These are phyloP conservation scores for Beris chalybata DNA, from an alignment of 2,888 invertebrate species.

Conservation along the genomic window DNA sequence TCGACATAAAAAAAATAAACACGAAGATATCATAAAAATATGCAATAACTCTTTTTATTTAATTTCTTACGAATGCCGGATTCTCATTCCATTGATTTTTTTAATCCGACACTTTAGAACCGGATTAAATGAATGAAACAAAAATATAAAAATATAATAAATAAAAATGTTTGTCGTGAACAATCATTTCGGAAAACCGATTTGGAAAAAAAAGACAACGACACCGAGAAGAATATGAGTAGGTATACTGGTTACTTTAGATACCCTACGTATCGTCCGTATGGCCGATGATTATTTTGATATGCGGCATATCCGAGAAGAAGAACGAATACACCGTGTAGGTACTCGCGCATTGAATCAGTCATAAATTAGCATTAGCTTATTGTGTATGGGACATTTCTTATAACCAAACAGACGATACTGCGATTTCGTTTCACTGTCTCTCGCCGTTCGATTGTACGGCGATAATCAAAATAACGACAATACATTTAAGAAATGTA, in stretches of 20 bases:
- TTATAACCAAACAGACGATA: slow-evolving; percentile 35
- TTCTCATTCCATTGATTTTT: slow-evolving; percentile 19
- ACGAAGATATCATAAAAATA: too few relatives aligned
- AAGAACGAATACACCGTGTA: too few relatives aligned
- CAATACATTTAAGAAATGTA: slow-evolving; percentile 12
- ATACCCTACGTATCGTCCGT: too few relatives aligned
- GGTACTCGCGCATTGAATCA: slow-evolving; percentile 32
- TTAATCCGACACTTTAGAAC: slow-evolving; percentile 26
- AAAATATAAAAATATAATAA: slow-evolving; percentile 26
- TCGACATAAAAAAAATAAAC: too few relatives aligned
- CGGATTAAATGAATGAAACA: slow-evolving; percentile 27
- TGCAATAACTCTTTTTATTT: too few relatives aligned
- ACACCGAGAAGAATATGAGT: too few relatives aligned
- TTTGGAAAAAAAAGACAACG: too few relatives aligned
- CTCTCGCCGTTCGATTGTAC: slow-evolving; percentile 11
- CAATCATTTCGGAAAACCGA: slow-evolving; percentile 21
- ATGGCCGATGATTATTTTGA: too few relatives aligned
- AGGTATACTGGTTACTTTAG: too few relatives aligned
- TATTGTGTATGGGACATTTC: slow-evolving; percentile 43
- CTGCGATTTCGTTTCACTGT: background rate
- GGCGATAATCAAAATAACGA: slow-evolving; percentile 26
- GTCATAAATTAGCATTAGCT: slow-evolving; percentile 46
- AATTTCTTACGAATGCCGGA: too few relatives aligned
- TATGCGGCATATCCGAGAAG: too few relatives aligned
- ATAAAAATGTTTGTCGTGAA: slow-evolving; percentile 23